A percentile compares a stretch with the other conserved stretches of the same genome.
phyloP scores from a whole-genome alignment of 2,113 vertebrate genomes.

The Sakesphorus luctuosus region DNA sequence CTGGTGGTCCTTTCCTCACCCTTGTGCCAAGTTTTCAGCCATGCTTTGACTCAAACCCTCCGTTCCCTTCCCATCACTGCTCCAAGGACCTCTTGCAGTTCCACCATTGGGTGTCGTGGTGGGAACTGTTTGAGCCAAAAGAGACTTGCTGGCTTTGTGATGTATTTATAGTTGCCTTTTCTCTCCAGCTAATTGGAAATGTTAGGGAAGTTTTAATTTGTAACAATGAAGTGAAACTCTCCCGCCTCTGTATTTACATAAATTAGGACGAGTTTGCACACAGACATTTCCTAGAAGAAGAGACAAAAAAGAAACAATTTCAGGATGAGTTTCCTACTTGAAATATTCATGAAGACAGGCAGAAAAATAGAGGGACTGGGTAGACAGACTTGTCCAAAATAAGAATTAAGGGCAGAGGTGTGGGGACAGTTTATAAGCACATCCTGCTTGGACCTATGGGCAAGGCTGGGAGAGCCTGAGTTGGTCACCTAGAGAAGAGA shows the following conservation, averaged over 20 bases:
- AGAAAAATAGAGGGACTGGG: not conserved
- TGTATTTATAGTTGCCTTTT: not conserved
- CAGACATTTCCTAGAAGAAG: conserved; percentile 30
- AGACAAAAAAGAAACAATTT: conserved; percentile 23
- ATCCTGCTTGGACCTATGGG: not conserved
- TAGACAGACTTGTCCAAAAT: not conserved
- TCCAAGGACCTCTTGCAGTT: not conserved
- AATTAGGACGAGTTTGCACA: conserved; percentile 48
- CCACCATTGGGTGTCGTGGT: fast-evolving
- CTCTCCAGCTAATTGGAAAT: conserved; percentile 51
- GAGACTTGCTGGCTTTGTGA: not conserved
- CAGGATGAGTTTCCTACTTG: conserved; percentile 17
- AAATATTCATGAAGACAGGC: conserved; percentile 56
- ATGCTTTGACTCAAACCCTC: not conserved
- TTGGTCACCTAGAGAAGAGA: not conserved
- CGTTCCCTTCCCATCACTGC: not conserved
- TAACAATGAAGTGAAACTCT: conserved; percentile 21
- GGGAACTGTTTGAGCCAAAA: not conserved
- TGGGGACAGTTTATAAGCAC: not conserved
- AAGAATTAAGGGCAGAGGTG: not conserved
- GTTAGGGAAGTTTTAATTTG: conserved; percentile 56
- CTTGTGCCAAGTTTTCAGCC: not conserved
- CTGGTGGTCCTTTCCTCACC: not conserved
- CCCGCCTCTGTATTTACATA: conserved; percentile 24
- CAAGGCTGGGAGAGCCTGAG: not conserved